Base-by-base conservation (phyloP, 2,113 vertebrate genomes). In the Potamarius usumacintae region DNA sequence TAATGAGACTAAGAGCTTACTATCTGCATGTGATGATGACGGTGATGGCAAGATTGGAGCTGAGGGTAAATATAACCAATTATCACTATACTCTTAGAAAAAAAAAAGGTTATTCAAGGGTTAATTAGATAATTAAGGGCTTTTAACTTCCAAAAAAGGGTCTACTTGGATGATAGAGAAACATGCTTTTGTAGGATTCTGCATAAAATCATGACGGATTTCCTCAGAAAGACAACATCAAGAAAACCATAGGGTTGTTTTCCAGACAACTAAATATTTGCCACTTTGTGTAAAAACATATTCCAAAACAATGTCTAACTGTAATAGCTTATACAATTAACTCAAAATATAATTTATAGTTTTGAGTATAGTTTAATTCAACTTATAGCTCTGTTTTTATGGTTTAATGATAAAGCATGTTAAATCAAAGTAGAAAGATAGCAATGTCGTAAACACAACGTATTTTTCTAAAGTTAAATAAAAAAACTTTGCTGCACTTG, bases 1-100 rank as follows among this genome's bases (percentile, higher is more conserved):
- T 79, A 95, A 95, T 86, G 98, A 99, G 94, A 97, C 96, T 89
- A 98, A 96, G 92, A 94, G 91, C 77, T 95, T 99, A 94, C 86
- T 99, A 92, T 90, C 91, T 4, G 95, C 95, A 27, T 96, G 95
- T 48, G 98, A 99, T 81, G 97, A 96, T 0, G 97, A 99, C 0
- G 96, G 95, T 7, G 98, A 99, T 5, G 98, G 98, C 0, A 97
- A 95, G 92, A 97, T 99, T 10, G 98, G 98, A 91, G 96, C 92
- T 83, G 96, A 97, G 0, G 98, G 98, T 99, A 94, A 92, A 90
- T 65, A 30, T 52, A 52, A 25, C 12, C 18, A 1, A 42, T 34
- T 2, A 58, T 30, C 6, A 20, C 17, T 57, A 58, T 6, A 80
- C 78, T 80, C 11, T 12, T 6, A 50, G 15, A 11, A 22, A 42